Conservation (phyloP, 2,113 vertebrate species). For the Zootoca vivipara region DNA sequence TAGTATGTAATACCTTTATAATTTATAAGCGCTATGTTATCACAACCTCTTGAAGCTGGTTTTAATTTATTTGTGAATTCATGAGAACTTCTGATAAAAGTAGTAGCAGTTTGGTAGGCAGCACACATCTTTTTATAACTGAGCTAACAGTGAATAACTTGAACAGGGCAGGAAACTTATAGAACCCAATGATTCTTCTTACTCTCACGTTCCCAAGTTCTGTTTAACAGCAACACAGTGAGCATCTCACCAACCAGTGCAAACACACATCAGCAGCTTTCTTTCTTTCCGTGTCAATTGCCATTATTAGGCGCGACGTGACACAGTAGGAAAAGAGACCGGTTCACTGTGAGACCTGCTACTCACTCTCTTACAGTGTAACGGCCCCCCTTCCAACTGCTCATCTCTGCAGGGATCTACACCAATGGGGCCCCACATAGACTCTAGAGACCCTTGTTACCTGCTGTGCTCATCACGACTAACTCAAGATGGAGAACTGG, state of each 20-base stretch:
- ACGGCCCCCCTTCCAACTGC: constrained; percentile 93
- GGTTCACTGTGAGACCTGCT: constrained; percentile 99
- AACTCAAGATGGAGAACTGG: neutral
- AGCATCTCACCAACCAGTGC: neutral
- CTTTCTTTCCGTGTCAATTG: neutral
- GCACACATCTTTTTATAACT: neutral
- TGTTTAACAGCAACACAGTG: neutral
- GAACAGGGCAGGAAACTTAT: neutral
- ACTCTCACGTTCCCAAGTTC: neutral
- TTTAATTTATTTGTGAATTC: constrained; percentile 10
- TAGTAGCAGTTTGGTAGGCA: neutral
- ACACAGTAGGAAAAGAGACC: constrained; percentile 95
- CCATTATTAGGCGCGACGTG: constrained; percentile 47
- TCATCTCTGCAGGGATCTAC: constrained; percentile 7
- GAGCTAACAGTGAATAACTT: neutral
- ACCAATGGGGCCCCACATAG: fast-evolving
- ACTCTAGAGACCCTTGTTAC: neutral
- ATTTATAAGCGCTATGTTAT: constrained; percentile 9
- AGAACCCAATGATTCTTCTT: neutral
- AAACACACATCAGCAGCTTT: neutral
- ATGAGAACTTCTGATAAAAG: constrained; percentile 10
- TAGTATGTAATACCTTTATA: constrained; percentile 30
- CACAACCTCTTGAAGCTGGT: constrained; percentile 8
- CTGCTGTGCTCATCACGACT: neutral
- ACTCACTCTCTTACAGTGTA: constrained; percentile 99